Conservation (phyloP, 2,888 invertebrate genomes). For the Tyria jacobaeae region DNA sequence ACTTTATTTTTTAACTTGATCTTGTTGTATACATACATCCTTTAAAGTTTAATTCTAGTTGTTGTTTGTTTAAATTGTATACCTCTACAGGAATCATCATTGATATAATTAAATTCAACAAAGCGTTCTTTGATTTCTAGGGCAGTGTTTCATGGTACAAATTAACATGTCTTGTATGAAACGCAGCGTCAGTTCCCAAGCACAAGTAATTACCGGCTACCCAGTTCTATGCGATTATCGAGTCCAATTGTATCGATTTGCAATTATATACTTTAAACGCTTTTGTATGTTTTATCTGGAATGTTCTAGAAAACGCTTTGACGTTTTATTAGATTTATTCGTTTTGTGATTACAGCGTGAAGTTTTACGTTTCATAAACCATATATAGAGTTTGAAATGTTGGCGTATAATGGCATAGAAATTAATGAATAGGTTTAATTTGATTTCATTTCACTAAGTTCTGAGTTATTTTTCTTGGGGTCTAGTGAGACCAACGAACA, state of each 20-base stretch:
- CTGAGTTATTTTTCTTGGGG: too few relatives aligned
- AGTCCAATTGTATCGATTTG: conserved; percentile 39
- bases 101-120: conserved; percentile 43
- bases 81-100: conserved; percentile 3
- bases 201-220: conserved; percentile 29
- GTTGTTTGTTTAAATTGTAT: neutral
- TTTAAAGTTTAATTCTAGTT: neutral
- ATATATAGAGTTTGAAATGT: neutral
- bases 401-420: neutral
- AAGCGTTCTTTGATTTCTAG: conserved; percentile 50
- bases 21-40: neutral
- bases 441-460: too few relatives aligned
- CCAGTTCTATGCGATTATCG: conserved; percentile 29
- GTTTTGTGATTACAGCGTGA: neutral
- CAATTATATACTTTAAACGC: conserved; percentile 20
- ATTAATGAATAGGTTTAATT: too few relatives aligned
- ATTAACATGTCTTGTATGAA: conserved; percentile 43
- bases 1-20: neutral
- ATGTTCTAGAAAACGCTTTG: conserved; percentile 6
- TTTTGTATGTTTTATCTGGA: conserved; percentile 8
- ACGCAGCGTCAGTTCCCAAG: conserved; percentile 45
- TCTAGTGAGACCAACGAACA: too few relatives aligned
- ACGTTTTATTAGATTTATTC: neutral
- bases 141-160: conserved; percentile 42
- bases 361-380: neutral